Evolutionary conservation across 1,140 invertebrate species (phyloP).

Genomic region (Elymnias hypermnestra): DNA sequence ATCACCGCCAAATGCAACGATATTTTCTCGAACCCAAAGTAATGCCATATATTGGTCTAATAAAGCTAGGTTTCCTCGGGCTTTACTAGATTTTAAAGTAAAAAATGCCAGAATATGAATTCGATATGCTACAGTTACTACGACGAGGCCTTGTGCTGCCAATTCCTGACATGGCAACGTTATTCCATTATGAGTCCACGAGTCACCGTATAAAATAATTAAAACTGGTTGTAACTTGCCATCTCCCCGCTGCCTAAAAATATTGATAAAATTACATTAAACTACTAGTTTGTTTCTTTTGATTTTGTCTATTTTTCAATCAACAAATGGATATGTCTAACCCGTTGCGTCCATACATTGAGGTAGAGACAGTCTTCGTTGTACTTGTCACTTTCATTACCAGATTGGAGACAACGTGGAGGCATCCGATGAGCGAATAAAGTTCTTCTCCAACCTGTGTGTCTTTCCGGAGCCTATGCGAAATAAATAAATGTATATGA

Average conservation of each 20-base stretch:
- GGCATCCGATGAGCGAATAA: conserved; percentile 58
- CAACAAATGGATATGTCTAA: conserved; percentile 14
- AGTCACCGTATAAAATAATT: conserved; percentile 78
- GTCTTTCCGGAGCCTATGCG: conserved; percentile 51
- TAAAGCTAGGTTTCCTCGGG: conserved; percentile 82
- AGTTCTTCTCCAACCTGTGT: conserved; percentile 55
- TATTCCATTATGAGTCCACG: conserved; percentile 49
- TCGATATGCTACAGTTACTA: conserved; percentile 80
- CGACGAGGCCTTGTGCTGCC: conserved; percentile 79
- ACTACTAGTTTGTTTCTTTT: too few relatives aligned
- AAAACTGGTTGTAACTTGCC: conserved; percentile 77
- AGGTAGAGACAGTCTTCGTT: conserved; percentile 64
- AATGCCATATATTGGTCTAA: conserved; percentile 84
- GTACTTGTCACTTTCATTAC: conserved; percentile 32
- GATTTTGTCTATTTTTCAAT: neutral
- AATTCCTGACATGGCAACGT: conserved; percentile 79
- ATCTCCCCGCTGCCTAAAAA: conserved; percentile 74
- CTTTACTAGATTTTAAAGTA: conserved; percentile 76
- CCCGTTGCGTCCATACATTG: conserved; percentile 65
- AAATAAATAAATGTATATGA: neutral
- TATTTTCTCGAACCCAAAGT: conserved; percentile 84
- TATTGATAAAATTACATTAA: neutral
- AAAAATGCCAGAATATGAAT: conserved; percentile 84
- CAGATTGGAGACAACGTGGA: conserved; percentile 48
- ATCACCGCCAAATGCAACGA: conserved; percentile 84